Percentiles rank a stretch among this genome's conserved stretches.
Conservation (phyloP, 2,113 vertebrate species). For the Globicephala melas region DNA sequence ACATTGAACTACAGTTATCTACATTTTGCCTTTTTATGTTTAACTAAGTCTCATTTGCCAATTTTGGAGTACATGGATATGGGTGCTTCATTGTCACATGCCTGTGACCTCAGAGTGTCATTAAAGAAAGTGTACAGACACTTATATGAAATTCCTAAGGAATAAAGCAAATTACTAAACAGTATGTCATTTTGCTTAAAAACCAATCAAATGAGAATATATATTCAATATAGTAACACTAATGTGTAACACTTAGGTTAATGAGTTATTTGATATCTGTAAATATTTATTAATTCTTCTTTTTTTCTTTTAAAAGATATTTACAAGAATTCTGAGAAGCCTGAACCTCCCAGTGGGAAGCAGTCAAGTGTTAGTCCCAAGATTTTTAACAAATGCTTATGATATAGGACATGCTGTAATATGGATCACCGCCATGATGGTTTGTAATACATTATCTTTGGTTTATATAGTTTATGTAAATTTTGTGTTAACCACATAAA, state of each 20-base stretch:
- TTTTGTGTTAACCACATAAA: neutral
- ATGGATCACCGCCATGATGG: slow-evolving; percentile 98
- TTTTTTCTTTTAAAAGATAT: slow-evolving; percentile 87
- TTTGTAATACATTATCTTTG: slow-evolving; percentile 78
- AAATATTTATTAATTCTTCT: slow-evolving; percentile 29
- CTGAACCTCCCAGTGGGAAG: slow-evolving; percentile 98
- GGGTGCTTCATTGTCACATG: neutral
- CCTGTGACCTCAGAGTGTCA: neutral
- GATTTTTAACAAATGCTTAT: slow-evolving; percentile 94
- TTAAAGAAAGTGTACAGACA: neutral
- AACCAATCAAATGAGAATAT: neutral
- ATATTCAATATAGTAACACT: neutral
- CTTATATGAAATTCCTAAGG: neutral
- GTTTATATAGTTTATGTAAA: neutral
- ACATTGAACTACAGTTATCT: neutral
- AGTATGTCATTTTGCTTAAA: slow-evolving; percentile 10
- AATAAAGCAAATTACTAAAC: neutral
- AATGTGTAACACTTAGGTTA: slow-evolving; percentile 3
- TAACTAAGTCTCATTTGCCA: neutral
- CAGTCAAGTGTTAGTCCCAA: slow-evolving; percentile 94
- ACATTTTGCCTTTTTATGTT: neutral
- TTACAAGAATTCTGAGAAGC: slow-evolving; percentile 96
- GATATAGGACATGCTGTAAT: slow-evolving; percentile 96
- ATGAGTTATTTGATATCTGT: slow-evolving; percentile 1
- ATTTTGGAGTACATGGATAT: neutral